phyloP scores from a whole-genome alignment of 2,888 invertebrate genomes.

The Tinea pellionella region DNA sequence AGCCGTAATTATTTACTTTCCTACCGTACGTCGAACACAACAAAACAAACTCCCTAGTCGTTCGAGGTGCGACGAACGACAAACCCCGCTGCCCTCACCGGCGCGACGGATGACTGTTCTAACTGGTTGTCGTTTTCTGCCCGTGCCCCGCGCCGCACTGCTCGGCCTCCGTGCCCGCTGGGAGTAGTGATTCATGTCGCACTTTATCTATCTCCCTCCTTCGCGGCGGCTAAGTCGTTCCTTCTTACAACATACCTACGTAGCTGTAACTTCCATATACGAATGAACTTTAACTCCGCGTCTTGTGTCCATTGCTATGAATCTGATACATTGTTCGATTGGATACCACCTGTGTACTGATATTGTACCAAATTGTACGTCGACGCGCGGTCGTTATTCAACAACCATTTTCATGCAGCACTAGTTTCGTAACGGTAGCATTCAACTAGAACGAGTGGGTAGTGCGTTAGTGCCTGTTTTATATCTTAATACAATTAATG shows the following conservation, averaged over 20 bases:
- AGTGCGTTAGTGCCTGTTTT: constrained; percentile 32
- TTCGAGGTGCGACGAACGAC: constrained; percentile 29
- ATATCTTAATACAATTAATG: background rate
- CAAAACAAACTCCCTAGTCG: constrained; percentile 16
- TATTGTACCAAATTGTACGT: background rate
- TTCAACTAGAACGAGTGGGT: constrained; percentile 64
- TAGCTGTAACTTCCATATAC: constrained; percentile 32
- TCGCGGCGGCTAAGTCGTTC: constrained; percentile 67
- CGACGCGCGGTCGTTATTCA: background rate
- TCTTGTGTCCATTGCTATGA: background rate
- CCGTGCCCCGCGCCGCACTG: constrained; percentile 8
- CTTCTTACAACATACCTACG: constrained; percentile 48
- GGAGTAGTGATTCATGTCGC: constrained; percentile 68
- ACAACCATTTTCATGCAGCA: constrained; percentile 53
- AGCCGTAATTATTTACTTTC: background rate
- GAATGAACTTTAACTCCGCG: constrained; percentile 57
- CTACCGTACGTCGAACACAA: background rate
- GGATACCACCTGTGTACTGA: background rate
- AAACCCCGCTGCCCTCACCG: constrained; percentile 40
- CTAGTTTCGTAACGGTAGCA: constrained; percentile 67
- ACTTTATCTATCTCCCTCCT: constrained; percentile 69
- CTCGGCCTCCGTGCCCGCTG: constrained; percentile 24
- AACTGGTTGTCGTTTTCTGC: constrained; percentile 36
- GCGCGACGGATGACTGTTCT: constrained; percentile 56
- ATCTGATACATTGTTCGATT: background rate